A percentile compares a stretch with the other conserved stretches of the same genome.
These are phyloP conservation scores for Montipora sp. DNA, from an alignment of 64 coral and sea anemone species.

Conservation along the genomic window DNA sequence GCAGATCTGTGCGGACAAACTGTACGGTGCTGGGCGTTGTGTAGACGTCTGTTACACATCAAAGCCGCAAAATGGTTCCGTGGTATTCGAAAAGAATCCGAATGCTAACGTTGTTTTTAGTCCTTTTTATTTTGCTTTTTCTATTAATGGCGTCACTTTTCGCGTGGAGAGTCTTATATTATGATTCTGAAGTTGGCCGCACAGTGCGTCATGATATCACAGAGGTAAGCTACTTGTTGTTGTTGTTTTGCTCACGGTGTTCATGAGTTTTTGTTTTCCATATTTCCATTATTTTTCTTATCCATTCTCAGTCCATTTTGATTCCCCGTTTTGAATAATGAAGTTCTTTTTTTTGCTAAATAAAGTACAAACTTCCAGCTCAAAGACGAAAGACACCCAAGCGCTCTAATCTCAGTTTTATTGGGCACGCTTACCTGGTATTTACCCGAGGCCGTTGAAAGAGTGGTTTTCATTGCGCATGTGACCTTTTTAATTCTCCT, in stretches of 20 bases:
- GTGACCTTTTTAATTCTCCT: background rate
- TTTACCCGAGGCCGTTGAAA: background rate
- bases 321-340: background rate
- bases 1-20: constrained; percentile 23
- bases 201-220: background rate
- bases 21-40: constrained; percentile 34
- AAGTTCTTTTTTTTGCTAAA: too few species aligned
- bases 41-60: background rate
- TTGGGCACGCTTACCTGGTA: background rate
- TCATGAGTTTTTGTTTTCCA: background rate
- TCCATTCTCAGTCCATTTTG: background rate
- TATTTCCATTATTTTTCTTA: background rate
- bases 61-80: constrained; percentile 61
- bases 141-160: constrained; percentile 85
- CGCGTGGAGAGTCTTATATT: constrained; percentile 71
- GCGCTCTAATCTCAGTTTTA: background rate
- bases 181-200: background rate
- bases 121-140: constrained; percentile 66
- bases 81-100: constrained; percentile 67
- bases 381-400: too few species aligned
- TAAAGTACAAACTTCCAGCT: too few species aligned
- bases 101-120: constrained; percentile 47
- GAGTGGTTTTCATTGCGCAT: background rate
- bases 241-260: background rate
- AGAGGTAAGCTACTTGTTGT: background rate